Base-by-base conservation (phyloP, 2,888 invertebrate genomes). In the Proisotoma minuta region DNA sequence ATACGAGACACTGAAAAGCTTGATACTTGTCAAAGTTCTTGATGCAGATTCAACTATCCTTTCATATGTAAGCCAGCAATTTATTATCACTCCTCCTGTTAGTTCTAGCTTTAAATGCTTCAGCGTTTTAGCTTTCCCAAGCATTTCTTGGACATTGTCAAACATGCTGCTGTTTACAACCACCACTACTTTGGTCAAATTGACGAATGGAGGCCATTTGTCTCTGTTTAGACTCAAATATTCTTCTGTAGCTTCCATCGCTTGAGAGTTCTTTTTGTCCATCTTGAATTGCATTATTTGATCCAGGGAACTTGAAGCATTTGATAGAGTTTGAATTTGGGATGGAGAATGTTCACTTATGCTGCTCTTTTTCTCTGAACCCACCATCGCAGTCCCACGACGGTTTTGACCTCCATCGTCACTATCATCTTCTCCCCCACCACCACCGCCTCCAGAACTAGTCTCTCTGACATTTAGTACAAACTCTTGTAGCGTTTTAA, bases 41-140 rank as follows among this genome's bases (percentile, higher is more conserved):
- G n/a, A 28, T 3, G n/a, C 4, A 5, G 4, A 3, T 18, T 22
- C 3, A n/a, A 27, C 18, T 3, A 52, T 26, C 8, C 3, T 5
- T 52, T 52, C 24, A 24, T 28, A 52, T 3, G 15, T n/a, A 12
- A 52, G 8, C 52, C 52, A 52, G 22, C 28, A 52, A 26, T 52
- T 52, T 28, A 20, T 3, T n/a, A 52, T 26, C 4, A 52, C 18
- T 27, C 52, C 52, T 26, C 27, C 29, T 26, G n/a, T 28, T 18
- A 52, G 15, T 18, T 52, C 52, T 18, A 52, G 3, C 20, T 52
- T 20, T 3, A 52, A 18, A 28, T 3, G 15, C 3, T 10, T 18
- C 12, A 52, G 4, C 3, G 15, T 15, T 18, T 8, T 3, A 15
- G 29, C 23, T n/a, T 28, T 12, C 3, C 12, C 28, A 2, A 52